Evolutionary conservation across 2,797 vertebrate species (phyloP), one percentile per base, ranked within the genome.

Genomic region (Enteromius afrohamiltoni): DNA sequence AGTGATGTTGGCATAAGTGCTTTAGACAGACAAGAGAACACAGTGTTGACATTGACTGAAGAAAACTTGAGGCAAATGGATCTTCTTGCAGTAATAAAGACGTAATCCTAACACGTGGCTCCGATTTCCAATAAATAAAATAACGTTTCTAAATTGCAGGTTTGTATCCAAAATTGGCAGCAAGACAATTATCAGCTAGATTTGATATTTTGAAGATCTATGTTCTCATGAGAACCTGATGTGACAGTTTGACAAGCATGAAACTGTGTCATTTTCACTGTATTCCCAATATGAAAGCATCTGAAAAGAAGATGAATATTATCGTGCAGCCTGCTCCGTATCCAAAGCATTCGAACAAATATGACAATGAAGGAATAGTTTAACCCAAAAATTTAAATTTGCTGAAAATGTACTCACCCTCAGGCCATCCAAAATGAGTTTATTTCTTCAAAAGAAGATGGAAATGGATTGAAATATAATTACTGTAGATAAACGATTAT

Each of bases 1-100:
- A 88, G 80, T 78, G 26, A 58, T 79, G 71, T 86, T 85, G 14
- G 55, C 70, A 76, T 77, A 67, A 86, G 58, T 80, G 31, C 58
- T 67, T 73, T 86, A n/a, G 34, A 64, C 42, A 55, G 13, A 73
- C 17, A 29, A 64, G 47, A 75, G 19, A 75, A 78, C 68, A 73
- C 26, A 31, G 6, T 2, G 23, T 34, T 74, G 67, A 76, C 68
- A 55, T 13, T 47, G 82, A 64, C 42, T 82, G 69, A 55, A 60
- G 23, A 45, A 37, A 26, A 69, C 64, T 26, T 29, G 64, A 81
- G 80, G 45, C 80, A 68, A 83, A 80, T 34, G n/a, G 47, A 8
- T 47, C 37, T 29, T 67, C 19, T 6, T 13, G 31, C 58, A 53
- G 67, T 87, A 16, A 47, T 79, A 73, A 76, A 76, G 34, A 77